Evolutionary conservation across 2,113 vertebrate genomes (phyloP).

Genomic region (Mustela nigripes): DNA sequence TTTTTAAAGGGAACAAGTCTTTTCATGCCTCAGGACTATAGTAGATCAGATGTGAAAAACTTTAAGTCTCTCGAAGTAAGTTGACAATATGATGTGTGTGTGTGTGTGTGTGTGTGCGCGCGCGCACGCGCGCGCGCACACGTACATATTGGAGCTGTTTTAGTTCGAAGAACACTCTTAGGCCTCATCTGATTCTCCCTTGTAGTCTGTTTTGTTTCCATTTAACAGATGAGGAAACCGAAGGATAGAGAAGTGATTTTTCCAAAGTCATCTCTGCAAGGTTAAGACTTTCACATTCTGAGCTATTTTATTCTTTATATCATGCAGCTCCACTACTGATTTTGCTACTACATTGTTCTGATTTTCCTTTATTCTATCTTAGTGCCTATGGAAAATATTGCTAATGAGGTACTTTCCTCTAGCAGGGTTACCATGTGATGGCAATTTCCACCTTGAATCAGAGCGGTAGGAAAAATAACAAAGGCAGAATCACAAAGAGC

Average conservation of each 20-base stretch:
- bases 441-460: slow-evolving; percentile 71
- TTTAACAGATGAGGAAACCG: background rate
- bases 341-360: background rate
- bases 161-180: background rate
- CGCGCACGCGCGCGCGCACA: too few species aligned
- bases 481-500: slow-evolving; percentile 49
- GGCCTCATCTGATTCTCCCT: background rate
- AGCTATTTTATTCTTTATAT: background rate
- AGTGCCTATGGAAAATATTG: slow-evolving; percentile 64
- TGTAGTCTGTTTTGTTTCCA: background rate
- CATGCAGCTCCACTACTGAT: background rate
- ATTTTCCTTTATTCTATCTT: slow-evolving; percentile 35
- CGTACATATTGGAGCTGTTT: background rate
- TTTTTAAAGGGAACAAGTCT: slow-evolving; percentile 15
- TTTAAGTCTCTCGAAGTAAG: background rate
- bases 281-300: background rate
- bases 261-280: background rate
- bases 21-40: background rate
- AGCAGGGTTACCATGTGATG: slow-evolving; percentile 55
- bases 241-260: background rate
- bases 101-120: too few species aligned
- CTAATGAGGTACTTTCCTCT: slow-evolving; percentile 67
- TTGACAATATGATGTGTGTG: background rate
- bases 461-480: slow-evolving; percentile 60
- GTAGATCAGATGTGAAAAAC: background rate